phyloP scores from a whole-genome alignment of 2,888 invertebrate species.

The Choristoneura rosaceana region DNA sequence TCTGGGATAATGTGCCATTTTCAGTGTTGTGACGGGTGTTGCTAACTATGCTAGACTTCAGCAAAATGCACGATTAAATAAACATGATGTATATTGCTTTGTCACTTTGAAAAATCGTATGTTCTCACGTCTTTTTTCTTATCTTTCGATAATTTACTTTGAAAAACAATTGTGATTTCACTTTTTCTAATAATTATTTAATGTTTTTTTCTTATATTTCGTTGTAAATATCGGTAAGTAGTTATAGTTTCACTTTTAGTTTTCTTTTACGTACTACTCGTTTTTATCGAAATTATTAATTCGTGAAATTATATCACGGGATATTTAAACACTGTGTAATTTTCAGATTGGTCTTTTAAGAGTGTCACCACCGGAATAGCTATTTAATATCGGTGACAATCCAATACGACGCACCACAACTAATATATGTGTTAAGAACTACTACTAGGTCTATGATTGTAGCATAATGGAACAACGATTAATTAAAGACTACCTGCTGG shows the following conservation, averaged over 20 bases:
- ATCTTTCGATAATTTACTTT: constrained; percentile 25
- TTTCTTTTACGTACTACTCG: constrained; percentile 19
- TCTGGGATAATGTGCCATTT: constrained; percentile 74
- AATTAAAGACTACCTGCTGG: constrained; percentile 69
- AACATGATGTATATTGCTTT: constrained; percentile 36
- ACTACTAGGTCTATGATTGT: constrained; percentile 61
- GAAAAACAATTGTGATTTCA: constrained; percentile 38
- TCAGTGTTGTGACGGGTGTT: constrained; percentile 61
- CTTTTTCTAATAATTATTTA: constrained; percentile 33
- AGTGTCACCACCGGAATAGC: constrained; percentile 80
- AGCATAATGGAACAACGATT: constrained; percentile 77
- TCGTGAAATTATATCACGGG: constrained; percentile 21
- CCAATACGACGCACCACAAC: constrained; percentile 55
- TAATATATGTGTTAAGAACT: constrained; percentile 54
- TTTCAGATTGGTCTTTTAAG: constrained; percentile 86
- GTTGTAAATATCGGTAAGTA: constrained; percentile 46
- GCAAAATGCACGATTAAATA: constrained; percentile 37
- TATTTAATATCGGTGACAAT: constrained; percentile 65
- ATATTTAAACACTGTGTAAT: constrained; percentile 46
- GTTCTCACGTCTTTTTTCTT: constrained; percentile 21
- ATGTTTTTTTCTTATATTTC: constrained; percentile 25
- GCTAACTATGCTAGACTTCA: constrained; percentile 43
- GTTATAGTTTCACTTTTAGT: constrained; percentile 43
- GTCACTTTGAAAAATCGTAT: constrained; percentile 22
- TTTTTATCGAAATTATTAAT: constrained; percentile 33